Base-by-base conservation (phyloP, 92 coral and sea anemone genomes). In the Heliopora coerulea region DNA sequence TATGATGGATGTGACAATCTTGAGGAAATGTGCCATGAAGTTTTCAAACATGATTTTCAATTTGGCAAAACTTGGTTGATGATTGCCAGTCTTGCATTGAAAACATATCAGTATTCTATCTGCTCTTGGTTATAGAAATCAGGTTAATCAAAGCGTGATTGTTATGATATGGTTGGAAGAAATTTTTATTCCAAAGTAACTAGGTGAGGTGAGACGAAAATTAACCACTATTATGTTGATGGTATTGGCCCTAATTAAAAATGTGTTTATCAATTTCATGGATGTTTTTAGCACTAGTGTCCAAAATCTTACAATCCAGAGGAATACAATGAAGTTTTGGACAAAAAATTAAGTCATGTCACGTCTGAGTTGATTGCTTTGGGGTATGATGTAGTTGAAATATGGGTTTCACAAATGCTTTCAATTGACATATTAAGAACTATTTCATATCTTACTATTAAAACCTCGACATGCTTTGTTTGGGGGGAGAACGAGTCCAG, bases 241-340 rank as follows among this genome's bases (percentile, higher is more conserved):
- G 76, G 76, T 24, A 46, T 46, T 69, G 46, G 76, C 26, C 20
- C 23, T 46, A 32, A 69, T 29, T 46, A 69, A 10, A 69, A n/a
- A n/a, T n/a, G 37, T 15, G 61, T 69, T 0, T 69, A 46, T 69
- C 74, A 40, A 54, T 67, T 67, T 21, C 41, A 37, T 40, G 59
- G 74, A 15, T 67, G 74, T 67, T 67, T 69, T 27, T 49, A 69
- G 28, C 59, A 68, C 42, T 58, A 61, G 46, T 69, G 76, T 49
- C 46, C 25, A 26, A 69, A 19, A 48, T 49, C 61, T 69, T 69
- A 12, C 8, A 23, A 49, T 25, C 61, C 19, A n/a, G 24, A 50
- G 20, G 39, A 19, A n/a, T 57, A 69, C 29, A 49, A 69, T 25
- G 28, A 8, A 23, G 61, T 69, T 19, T 69, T 69, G 40, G 40